Percentiles rank a stretch among this genome's conserved stretches.
Conservation (phyloP, 2,888 invertebrate species). For the Tuta absoluta region DNA sequence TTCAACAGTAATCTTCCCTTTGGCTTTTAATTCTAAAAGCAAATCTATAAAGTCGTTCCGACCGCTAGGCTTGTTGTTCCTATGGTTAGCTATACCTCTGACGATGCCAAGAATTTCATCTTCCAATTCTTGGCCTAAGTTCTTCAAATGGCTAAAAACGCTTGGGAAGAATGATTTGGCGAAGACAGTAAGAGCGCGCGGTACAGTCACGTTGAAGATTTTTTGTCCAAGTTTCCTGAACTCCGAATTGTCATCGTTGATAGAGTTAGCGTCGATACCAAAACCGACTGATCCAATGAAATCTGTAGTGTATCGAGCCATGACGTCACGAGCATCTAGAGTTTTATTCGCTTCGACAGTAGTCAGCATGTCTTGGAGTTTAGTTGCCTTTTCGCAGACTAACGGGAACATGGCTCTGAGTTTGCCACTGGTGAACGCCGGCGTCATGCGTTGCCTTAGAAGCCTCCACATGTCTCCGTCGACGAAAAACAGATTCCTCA, state of each 20-base stretch:
- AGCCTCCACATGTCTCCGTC: conserved; percentile 52
- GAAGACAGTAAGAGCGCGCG: conserved; percentile 5
- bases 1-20: conserved; percentile 1
- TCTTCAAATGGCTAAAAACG: conserved; percentile 7
- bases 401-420: conserved; percentile 50
- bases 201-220: conserved; percentile 30
- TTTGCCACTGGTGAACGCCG: conserved; percentile 45
- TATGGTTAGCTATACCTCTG: conserved; percentile 30
- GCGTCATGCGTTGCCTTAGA: conserved; percentile 46
- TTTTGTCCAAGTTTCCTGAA: conserved; percentile 36
- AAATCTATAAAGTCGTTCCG: conserved; percentile 44
- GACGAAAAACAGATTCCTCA: conserved; percentile 45
- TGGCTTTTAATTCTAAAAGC: conserved; percentile 13
- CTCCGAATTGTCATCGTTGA: conserved; percentile 35
- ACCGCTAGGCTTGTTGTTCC: conserved; percentile 37
- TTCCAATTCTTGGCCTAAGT: conserved; percentile 14
- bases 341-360: conserved; percentile 7
- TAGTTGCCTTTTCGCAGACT: conserved; percentile 43
- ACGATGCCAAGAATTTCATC: conserved; percentile 24
- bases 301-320: conserved; percentile 37
- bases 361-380: conserved; percentile 33
- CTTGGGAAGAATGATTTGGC: conserved; percentile 21
- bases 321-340: conserved; percentile 44
- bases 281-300: conserved; percentile 39
- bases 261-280: conserved; percentile 35